A percentile compares a stretch with the other conserved stretches of the same genome.
Evolutionary conservation across 2,113 vertebrate genomes (phyloP).

Genomic region (Syngnathus scovelli): DNA sequence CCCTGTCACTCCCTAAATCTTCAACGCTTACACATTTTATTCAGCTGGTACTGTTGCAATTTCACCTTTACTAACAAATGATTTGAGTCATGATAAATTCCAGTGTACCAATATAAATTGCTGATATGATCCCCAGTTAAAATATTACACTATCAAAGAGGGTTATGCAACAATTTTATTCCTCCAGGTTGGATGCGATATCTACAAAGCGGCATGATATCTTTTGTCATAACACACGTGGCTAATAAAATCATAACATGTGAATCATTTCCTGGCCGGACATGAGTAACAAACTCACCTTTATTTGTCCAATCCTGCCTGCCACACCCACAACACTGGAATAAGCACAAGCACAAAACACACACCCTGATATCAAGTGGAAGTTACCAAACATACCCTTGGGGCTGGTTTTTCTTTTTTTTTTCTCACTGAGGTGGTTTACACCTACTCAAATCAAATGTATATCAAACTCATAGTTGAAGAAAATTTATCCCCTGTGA

Average conservation of each 20-base stretch:
- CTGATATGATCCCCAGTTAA: not conserved
- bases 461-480: not conserved
- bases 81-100: not conserved
- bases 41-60: not conserved
- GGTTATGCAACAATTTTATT: not conserved
- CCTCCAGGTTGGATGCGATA: not conserved
- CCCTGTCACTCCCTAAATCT: constrained; percentile 41
- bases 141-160: not conserved
- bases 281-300: constrained; percentile 40
- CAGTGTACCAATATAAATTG: not conserved
- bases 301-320: constrained; percentile 44
- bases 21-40: constrained; percentile 11
- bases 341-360: not conserved
- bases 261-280: constrained; percentile 55
- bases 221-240: not conserved
- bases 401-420: not conserved
- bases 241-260: constrained; percentile 2
- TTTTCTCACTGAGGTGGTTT: not conserved
- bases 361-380: not conserved
- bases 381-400: constrained; percentile 1
- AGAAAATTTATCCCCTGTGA: no score
- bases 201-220: not conserved
- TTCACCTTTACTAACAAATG: constrained; percentile 5
- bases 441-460: not conserved
- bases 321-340: constrained; percentile 36